Percentiles rank a stretch among this genome's conserved stretches.
Evolutionary conservation across 1,140 invertebrate species (phyloP).

Genomic region (Calephelis nemesis): DNA sequence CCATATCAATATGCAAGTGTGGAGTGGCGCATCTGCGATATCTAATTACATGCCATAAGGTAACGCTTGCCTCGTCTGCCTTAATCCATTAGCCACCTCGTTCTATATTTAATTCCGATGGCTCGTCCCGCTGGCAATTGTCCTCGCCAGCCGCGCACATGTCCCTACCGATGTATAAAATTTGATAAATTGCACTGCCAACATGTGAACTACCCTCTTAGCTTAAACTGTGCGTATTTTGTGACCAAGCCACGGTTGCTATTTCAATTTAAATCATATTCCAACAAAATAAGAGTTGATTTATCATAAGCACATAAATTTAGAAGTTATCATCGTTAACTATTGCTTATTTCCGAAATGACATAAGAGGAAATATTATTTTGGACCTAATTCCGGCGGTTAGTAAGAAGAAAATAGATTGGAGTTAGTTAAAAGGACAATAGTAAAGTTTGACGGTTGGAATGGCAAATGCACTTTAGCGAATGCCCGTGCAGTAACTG

Average conservation of each 20-base stretch:
- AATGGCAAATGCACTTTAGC: constrained; percentile 70
- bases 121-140: constrained; percentile 50
- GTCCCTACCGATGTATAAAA: constrained; percentile 71
- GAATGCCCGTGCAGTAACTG: constrained; percentile 61
- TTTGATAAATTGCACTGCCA: constrained; percentile 76
- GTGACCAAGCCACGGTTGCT: constrained; percentile 24
- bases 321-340: constrained; percentile 57
- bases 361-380: constrained; percentile 10
- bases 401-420: constrained; percentile 29
- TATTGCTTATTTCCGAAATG: constrained; percentile 32
- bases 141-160: constrained; percentile 68
- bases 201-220: constrained; percentile 77
- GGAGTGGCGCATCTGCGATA: constrained; percentile 55
- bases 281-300: constrained; percentile 16
- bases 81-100: constrained; percentile 75
- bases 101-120: constrained; percentile 67
- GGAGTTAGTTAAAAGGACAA: constrained; percentile 33
- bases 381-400: constrained; percentile 18
- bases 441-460: constrained; percentile 54
- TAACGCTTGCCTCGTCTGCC: constrained; percentile 55
- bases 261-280: constrained; percentile 32
- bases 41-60: constrained; percentile 64
- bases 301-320: constrained; percentile 26
- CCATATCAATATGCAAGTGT: constrained; percentile 13
- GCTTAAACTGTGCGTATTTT: constrained; percentile 63